Evolutionary conservation across 2,888 invertebrate genomes (phyloP), one percentile per base, ranked within the genome.

Genomic region (Nomada flava): DNA sequence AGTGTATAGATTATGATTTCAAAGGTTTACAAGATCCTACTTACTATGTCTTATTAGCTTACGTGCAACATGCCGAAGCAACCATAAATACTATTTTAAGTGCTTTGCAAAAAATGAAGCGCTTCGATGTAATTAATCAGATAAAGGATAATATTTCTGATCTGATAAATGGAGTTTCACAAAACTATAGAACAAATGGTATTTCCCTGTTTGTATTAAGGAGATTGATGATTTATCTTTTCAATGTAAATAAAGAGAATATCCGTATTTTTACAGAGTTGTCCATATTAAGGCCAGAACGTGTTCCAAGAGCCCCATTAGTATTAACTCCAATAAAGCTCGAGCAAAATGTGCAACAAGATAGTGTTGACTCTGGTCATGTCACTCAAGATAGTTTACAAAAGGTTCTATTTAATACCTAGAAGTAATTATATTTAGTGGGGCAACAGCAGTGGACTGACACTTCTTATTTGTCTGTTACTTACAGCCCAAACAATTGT

Each of bases 61-160:
- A 94, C 86, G 94, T 94, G 82, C 95, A 95, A 92, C 94, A 94
- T 87, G 93, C 94, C 36, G 94, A 94, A 76, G 95, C 95, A 59
- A 95, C 95, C 42, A 89, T 95, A 70, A 95, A 95, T 83, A 95
- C 95, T 91, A 94, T 95, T 87, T 77, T 95, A 23, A 92, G 94
- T 86, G 94, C 94, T 55, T 94, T 95, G 76, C 90, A 94, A 20
- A 94, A 94, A 91, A 92, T 95, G 86, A 92, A 95, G 72, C 94
- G 95, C 78, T 94, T 94, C 87, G 95, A 95, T 85, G 94, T 95
- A 68, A 91, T 95, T 23, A 95, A 95, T 89, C 92, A 94, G 57
- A 91, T 95, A 84, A 94, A 94, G 83, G 93, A 94, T 47, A 94
- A 94, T 20, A 89, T 95, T 29, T 71, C 62, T 55, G 36, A 89